Evolutionary conservation across 2,888 invertebrate species (phyloP).

Genomic region (Epistrophe grossulariae): DNA sequence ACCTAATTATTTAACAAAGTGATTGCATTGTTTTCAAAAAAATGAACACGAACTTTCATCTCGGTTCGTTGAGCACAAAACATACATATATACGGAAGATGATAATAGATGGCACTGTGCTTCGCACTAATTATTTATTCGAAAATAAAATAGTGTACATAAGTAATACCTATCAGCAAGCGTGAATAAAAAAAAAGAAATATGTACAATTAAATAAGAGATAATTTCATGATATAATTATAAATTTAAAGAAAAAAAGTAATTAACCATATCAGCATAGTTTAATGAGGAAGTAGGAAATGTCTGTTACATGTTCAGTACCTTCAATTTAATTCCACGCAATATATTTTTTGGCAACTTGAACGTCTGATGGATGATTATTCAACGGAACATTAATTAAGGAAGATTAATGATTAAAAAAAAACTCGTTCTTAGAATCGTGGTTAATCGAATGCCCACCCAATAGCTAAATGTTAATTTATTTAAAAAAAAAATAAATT

Average conservation of each 20-base stretch:
- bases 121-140: conserved; percentile 46
- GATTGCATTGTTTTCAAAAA: conserved; percentile 6
- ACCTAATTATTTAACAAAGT: background rate
- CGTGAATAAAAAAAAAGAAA: conserved; percentile 27
- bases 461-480: background rate
- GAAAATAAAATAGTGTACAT: conserved; percentile 9
- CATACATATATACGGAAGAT: conserved; percentile 47
- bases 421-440: conserved; percentile 33
- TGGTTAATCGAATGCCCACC: conserved; percentile 25
- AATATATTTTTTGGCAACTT: background rate
- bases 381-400: conserved; percentile 44
- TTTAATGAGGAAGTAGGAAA: conserved; percentile 58
- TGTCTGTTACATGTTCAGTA: conserved; percentile 2
- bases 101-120: conserved; percentile 58
- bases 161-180: conserved; percentile 20
- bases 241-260: conserved; percentile 41
- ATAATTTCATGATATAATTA: conserved; percentile 41
- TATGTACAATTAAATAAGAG: conserved; percentile 4
- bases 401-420: conserved; percentile 5
- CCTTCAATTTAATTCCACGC: background rate
- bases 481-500: background rate
- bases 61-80: conserved; percentile 46
- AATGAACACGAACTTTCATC: conserved; percentile 16
- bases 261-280: conserved; percentile 37
- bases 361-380: conserved; percentile 17